A percentile compares a stretch with the other conserved stretches of the same genome.
Conservation (phyloP, 2,888 invertebrate species). For the Troides aeacus region DNA sequence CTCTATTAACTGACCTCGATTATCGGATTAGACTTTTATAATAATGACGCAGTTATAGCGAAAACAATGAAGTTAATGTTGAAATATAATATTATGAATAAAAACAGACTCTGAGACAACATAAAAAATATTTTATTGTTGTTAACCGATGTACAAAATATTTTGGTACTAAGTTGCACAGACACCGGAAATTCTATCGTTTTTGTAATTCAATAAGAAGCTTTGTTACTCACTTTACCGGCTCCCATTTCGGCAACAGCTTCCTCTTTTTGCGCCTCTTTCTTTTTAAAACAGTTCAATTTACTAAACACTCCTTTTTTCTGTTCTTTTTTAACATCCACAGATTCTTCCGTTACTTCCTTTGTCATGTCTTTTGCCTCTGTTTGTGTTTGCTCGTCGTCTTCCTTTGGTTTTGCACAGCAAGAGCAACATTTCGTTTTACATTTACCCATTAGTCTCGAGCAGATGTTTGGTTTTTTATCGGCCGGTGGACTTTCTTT, state of each 20-base stretch:
- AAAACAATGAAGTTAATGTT: too few species aligned
- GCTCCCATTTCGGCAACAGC: constrained; percentile 64
- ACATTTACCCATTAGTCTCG: constrained; percentile 65
- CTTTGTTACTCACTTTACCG: constrained; percentile 59
- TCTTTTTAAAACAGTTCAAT: constrained; percentile 65
- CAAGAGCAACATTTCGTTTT: constrained; percentile 73
- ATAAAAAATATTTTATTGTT: too few species aligned
- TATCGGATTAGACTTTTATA: too few species aligned
- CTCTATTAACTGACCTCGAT: too few species aligned
- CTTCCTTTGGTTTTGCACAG: constrained; percentile 58
- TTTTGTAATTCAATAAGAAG: too few species aligned
- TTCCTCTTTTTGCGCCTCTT: constrained; percentile 56
- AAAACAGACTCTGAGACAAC: too few species aligned
- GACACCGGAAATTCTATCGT: too few species aligned
- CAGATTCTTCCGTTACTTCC: constrained; percentile 33
- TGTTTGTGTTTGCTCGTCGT: constrained; percentile 39
- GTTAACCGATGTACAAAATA: too few species aligned
- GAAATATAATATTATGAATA: too few species aligned
- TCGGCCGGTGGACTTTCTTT: constrained; percentile 38
- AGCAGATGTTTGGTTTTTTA: constrained; percentile 61
- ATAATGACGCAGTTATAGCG: too few species aligned
- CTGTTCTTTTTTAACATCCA: constrained; percentile 33
- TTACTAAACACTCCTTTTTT: constrained; percentile 57
- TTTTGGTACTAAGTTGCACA: too few species aligned
- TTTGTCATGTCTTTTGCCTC: constrained; percentile 34